Evolutionary conservation across 1,140 invertebrate species (phyloP), one percentile per base, ranked within the genome.

Genomic region (Neotoxoptera formosana): DNA sequence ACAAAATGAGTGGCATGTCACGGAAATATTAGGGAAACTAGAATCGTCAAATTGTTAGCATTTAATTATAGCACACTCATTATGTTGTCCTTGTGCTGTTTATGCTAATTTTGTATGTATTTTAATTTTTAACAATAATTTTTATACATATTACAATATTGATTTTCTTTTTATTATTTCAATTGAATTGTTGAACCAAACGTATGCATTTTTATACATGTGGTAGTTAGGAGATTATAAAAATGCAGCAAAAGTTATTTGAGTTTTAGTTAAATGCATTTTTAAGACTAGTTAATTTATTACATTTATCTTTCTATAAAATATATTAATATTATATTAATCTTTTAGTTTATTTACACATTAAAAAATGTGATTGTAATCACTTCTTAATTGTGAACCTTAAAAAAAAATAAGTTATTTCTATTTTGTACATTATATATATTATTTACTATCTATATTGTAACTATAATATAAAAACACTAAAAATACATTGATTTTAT

Each of bases 1-100:
- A 93, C 21, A 93, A 93, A 93, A 93, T 93, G 81, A 93, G 91
- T 30, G 81, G 76, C 20, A 93, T 93, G 91, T 86, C 91, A 41
- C 76, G 91, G 41, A 93, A 93, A 86, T 93, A 93, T 93, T 93
- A 83, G 60, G 2, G 14, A 76, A n/a, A 76, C 21, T 76, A 14
- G 8, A 34, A 51, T 3, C 34, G 14, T 30, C 8, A 11, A 67
- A 67, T 67, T 20, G 17, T 25, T 90, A 90, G 60, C 30, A n/a
- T 14, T 23, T 30, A 90, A 36, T 90, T 23, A 90, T 51, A 34
- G 53, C 53, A 90, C 87, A 51, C 17, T 53, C 53, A 90, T 90
- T 90, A 34, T 51, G 23, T 56, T 90, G 88, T 53, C 2, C 2
- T 90, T 60, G 53, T 90, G 88, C 53, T 41, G 9, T 30, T 89